A percentile compares a stretch with the other conserved stretches of the same genome.
These are phyloP conservation scores for Heterotis niloticus DNA, from an alignment of 2,113 vertebrate species.

Conservation along the genomic window DNA sequence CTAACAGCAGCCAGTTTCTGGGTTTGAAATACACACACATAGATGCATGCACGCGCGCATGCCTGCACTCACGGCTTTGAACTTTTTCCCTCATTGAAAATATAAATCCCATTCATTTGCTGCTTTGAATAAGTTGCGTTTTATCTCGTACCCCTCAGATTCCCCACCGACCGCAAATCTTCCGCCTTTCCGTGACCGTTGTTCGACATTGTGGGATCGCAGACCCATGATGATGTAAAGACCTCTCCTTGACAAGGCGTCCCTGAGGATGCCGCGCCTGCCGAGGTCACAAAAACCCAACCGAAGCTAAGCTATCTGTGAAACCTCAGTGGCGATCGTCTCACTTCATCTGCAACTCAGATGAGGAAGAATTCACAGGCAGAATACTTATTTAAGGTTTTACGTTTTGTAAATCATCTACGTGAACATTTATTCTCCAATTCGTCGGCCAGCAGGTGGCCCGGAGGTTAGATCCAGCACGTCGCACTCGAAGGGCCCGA, in stretches of 20 bases:
- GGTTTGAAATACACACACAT: constrained; percentile 32
- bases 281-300: background rate
- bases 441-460: no score
- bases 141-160: constrained; percentile 28
- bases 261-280: background rate
- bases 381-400: no score
- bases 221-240: constrained; percentile 8
- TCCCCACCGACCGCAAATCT: constrained; percentile 32
- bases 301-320: background rate
- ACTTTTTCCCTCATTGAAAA: constrained; percentile 29
- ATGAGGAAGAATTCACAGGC: no score
- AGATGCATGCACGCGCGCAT: background rate
- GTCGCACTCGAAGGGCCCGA: no score
- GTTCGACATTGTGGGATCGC: constrained; percentile 10
- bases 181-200: constrained; percentile 18
- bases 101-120: constrained; percentile 28
- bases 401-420: no score
- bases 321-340: constrained; percentile 8
- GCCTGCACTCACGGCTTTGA: constrained; percentile 15
- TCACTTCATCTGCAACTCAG: background rate
- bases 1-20: constrained; percentile 34
- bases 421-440: no score
- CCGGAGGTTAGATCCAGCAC: no score
- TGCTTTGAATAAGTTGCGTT: constrained; percentile 30
- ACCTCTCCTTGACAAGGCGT: background rate